These are phyloP conservation scores for Corythornis vintsioides DNA, from an alignment of 2,113 vertebrate genomes.

Conservation along the genomic window DNA sequence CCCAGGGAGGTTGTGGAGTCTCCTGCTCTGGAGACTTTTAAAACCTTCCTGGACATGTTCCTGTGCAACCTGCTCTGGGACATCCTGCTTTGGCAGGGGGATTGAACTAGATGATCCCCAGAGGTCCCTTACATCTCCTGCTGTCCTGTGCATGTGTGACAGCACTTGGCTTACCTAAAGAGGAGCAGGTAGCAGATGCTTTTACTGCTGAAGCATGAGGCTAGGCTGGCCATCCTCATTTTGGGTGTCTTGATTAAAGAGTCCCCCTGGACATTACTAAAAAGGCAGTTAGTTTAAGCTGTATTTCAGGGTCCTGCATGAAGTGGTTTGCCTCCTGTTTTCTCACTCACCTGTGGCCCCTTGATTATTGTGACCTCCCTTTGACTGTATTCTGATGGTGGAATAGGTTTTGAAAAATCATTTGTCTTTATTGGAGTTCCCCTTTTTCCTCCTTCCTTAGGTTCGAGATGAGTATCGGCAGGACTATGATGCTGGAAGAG, in stretches of 20 bases:
- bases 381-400: background rate
- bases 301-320: background rate
- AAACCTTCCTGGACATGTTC: no score
- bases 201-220: background rate
- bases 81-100: no score
- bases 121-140: no score
- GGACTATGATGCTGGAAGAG: slow-evolving; percentile 85
- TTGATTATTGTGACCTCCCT: background rate
- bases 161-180: background rate
- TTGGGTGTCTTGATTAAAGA: background rate
- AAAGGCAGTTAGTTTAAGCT: background rate
- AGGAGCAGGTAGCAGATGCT: background rate
- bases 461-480: slow-evolving; percentile 84
- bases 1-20: no score
- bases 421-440: background rate
- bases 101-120: no score
- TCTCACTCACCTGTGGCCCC: background rate
- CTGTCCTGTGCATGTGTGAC: no score
- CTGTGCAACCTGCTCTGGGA: no score
- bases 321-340: background rate
- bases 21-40: no score
- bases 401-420: background rate
- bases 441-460: slow-evolving; percentile 19
- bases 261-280: fast-evolving
- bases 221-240: background rate